Conservation (phyloP, 2,113 vertebrate genomes). For the Nyctereutes procyonoides region DNA sequence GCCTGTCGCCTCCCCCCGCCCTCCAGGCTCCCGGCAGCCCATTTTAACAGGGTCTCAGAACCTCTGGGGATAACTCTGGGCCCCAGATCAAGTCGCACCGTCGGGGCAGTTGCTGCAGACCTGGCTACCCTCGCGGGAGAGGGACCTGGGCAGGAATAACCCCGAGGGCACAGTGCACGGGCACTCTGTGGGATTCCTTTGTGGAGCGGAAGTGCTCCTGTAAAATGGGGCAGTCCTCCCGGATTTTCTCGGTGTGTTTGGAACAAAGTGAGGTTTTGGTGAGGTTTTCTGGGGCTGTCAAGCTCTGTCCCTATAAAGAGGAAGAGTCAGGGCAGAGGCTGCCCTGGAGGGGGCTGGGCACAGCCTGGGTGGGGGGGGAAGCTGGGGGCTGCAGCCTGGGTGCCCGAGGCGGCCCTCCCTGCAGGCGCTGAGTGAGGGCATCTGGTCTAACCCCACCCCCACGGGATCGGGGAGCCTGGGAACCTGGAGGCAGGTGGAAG, state of each 20-base stretch:
- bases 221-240: rapidly evolving
- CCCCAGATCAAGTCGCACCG: no score
- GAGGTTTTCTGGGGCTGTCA: background rate
- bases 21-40: background rate
- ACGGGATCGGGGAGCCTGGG: rapidly evolving
- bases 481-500: rapidly evolving
- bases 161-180: background rate
- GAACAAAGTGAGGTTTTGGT: background rate
- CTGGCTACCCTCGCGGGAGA: background rate
- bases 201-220: background rate
- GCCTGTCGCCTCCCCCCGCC: no score
- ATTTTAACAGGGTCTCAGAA: background rate
- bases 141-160: background rate
- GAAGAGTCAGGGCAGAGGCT: background rate
- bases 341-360: background rate
- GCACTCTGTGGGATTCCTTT: background rate
- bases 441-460: background rate
- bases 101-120: background rate
- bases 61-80: background rate
- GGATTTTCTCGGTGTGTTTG: background rate
- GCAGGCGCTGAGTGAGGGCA: rapidly evolving
- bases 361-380: no score
- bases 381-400: background rate
- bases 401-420: background rate
- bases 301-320: background rate